Evolutionary conservation across 2,888 invertebrate genomes (phyloP), one percentile per base, ranked within the genome.

Genomic region (Pherbina coryleti): DNA sequence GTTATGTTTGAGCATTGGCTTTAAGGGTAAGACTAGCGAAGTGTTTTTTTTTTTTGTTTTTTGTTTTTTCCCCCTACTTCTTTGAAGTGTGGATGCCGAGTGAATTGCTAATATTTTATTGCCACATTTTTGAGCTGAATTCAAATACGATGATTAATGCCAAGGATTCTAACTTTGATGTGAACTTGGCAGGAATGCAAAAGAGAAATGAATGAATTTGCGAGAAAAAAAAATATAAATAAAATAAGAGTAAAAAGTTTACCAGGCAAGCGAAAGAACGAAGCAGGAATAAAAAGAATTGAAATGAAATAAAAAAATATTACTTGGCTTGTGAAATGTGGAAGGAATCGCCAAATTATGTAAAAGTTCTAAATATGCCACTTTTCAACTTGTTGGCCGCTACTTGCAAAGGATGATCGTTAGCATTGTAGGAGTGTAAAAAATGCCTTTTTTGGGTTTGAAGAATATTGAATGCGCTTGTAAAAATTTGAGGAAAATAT

Each of bases 111-210:
- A 71, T 71, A 55, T 72, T 72, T 72, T 57, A 60, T 72, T 34
- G 72, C 72, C 57, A 17, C 72, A 72, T 57, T 72, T 72, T 72
- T 37, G 57, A 72, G 72, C 44, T 51, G 67, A 69, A 60, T 78
- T 69, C 69, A 74, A 73, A 73, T 60, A 60, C 73, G 51, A 74
- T 78, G 77, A 78, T 78, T 78, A 78, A 78, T 78, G 74, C 9
- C 49, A 28, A 64, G 62, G 55, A 57, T 77, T 74, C 70, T 70
- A 76, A 75, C 67, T 75, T 75, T 75, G 72, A 44, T 72, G 72
- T 72, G 69, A 69, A 69, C 51, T 69, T 69, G 49, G 51, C 69
- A 51, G 31, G 51, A 69, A 51, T 69, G 44, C 49, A 51, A 49
- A 69, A 69, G 51, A 69, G 14, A 51, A 69, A 69, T 67, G 67